A percentile compares a stretch with the other conserved stretches of the same genome.
Evolutionary conservation across 1,140 invertebrate species (phyloP).

Genomic region (Euborellia annulipes): DNA sequence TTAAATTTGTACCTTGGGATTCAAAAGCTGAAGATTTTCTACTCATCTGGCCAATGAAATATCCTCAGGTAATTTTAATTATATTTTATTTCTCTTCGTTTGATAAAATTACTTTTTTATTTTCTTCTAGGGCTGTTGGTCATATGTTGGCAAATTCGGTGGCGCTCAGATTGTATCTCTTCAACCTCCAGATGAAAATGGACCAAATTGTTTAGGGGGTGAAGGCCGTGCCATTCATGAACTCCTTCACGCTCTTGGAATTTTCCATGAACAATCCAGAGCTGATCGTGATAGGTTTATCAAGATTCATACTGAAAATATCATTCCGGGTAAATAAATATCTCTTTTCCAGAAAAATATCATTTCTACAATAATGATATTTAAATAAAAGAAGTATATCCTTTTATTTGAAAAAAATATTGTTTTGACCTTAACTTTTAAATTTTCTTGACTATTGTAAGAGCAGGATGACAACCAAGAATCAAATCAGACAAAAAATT

Average conservation of each 20-base stretch:
- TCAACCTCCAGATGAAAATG: constrained; percentile 37
- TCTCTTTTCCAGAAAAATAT: too few relatives aligned
- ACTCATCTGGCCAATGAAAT: constrained; percentile 45
- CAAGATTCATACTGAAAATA: constrained; percentile 36
- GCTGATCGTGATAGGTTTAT: constrained; percentile 42
- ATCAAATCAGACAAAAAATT: too few relatives aligned
- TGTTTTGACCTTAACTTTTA: too few relatives aligned
- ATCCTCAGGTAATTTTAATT: constrained; percentile 26
- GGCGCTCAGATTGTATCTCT: constrained; percentile 47
- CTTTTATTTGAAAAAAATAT: too few relatives aligned
- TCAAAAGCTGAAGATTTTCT: constrained; percentile 40
- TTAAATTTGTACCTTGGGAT: constrained; percentile 44
- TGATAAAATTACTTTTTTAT: neutral
- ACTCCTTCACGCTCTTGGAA: constrained; percentile 43
- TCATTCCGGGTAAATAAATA: constrained; percentile 31
- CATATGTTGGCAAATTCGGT: constrained; percentile 44
- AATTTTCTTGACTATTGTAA: too few relatives aligned
- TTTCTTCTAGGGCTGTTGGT: constrained; percentile 41
- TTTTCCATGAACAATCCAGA: constrained; percentile 48
- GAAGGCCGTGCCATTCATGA: constrained; percentile 49
- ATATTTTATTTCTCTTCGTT: neutral
- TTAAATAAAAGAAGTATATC: too few relatives aligned
- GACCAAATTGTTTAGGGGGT: constrained; percentile 39
- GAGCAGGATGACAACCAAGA: too few relatives aligned
- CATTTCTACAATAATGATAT: too few relatives aligned